Percentiles rank a stretch among this genome's conserved stretches.
These are phyloP conservation scores for Cyanoliseus patagonus DNA, from an alignment of 2,113 vertebrate species.

Conservation along the genomic window DNA sequence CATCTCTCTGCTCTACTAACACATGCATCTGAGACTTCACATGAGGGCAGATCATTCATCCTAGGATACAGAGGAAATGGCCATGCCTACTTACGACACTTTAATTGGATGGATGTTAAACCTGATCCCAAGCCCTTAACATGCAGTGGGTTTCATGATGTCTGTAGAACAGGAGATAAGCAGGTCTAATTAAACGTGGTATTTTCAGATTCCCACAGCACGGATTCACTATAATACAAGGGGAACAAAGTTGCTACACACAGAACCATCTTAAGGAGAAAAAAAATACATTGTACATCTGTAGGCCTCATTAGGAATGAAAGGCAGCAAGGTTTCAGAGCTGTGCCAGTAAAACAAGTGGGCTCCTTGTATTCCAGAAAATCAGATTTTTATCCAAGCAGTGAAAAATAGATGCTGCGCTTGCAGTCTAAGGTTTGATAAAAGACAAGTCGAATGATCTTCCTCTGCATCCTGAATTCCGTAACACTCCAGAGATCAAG, in stretches of 20 bases:
- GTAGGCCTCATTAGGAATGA: not conserved
- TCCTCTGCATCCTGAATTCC: not conserved
- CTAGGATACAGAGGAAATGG: no score
- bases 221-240: not conserved
- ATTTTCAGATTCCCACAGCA: not conserved
- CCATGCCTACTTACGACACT: not conserved
- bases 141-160: fast-evolving
- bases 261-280: not conserved
- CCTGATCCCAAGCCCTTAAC: not conserved
- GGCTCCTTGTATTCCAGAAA: not conserved
- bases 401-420: not conserved
- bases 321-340: not conserved
- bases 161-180: not conserved
- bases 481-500: not conserved
- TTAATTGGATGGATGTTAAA: not conserved
- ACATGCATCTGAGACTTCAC: fast-evolving
- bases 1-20: not conserved
- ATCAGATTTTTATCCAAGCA: not conserved
- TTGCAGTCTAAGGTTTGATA: not conserved
- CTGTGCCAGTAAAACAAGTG: not conserved
- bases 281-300: fast-evolving
- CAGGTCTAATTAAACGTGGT: not conserved
- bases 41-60: not conserved
- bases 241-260: not conserved
- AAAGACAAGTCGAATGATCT: not conserved